phyloP scores from a whole-genome alignment of 2,797 vertebrate species.

The Telmatherina bonti region DNA sequence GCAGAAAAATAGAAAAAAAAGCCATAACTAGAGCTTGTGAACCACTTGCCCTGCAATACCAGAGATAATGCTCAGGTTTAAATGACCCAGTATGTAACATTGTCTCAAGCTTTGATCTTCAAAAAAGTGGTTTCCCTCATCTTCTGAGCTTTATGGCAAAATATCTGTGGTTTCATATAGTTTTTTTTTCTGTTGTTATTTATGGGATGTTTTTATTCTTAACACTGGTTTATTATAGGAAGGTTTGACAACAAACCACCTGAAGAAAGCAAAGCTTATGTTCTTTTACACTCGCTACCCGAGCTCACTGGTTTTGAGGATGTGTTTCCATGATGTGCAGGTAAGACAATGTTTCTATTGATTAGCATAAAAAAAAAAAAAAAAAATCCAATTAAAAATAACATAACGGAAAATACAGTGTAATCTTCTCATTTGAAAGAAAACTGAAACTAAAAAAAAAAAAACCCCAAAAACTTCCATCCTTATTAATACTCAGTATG shows the following conservation, averaged over 20 bases:
- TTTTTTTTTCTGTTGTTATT: too few species aligned
- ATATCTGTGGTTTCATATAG: background rate
- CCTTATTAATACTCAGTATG: background rate
- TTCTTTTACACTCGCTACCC: conserved; percentile 95
- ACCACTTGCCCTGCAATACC: too few species aligned
- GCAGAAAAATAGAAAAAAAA: background rate
- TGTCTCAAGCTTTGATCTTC: conserved; percentile 24
- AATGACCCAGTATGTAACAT: background rate
- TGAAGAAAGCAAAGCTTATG: conserved; percentile 95
- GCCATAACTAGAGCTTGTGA: background rate
- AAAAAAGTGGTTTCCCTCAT: background rate
- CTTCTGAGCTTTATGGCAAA: conserved; percentile 11
- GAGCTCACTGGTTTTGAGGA: conserved; percentile 88
- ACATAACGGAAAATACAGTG: background rate
- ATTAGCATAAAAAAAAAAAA: too few species aligned
- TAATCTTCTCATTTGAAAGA: background rate
- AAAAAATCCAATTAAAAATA: background rate
- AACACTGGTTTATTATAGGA: conserved; percentile 84
- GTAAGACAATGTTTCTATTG: conserved; percentile 74
- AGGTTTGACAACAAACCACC: conserved; percentile 86
- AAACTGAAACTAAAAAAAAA: background rate
- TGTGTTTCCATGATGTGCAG: conserved; percentile 90
- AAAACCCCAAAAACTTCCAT: too few species aligned
- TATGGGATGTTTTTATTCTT: conserved; percentile 64
- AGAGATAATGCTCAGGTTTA: too few species aligned